Evolutionary conservation across 2,888 invertebrate species (phyloP).

Genomic region (Lamellibrachia columna): DNA sequence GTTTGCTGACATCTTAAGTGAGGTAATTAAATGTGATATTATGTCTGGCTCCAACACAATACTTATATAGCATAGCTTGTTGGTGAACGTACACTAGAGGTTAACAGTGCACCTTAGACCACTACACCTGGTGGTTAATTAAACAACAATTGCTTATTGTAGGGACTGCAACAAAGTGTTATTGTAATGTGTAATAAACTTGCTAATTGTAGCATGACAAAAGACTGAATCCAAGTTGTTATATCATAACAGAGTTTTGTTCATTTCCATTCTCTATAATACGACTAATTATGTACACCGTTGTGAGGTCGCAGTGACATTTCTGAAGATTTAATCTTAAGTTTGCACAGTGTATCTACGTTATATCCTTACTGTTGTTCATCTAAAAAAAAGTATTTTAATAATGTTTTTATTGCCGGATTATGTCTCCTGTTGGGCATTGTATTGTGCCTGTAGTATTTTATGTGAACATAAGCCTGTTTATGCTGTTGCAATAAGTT

Average conservation of each 20-base stretch:
- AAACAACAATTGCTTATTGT: background rate
- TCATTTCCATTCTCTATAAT: background rate
- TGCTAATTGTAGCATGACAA: background rate
- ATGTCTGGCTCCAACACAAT: background rate
- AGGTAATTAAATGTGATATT: background rate
- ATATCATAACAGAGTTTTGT: background rate
- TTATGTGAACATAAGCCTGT: background rate
- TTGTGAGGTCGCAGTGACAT: too few relatives aligned
- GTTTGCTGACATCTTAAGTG: background rate
- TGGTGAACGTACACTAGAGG: background rate
- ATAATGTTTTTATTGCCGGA: background rate
- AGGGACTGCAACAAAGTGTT: background rate
- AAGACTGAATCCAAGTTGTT: background rate
- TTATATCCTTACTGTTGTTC: background rate
- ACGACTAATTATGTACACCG: background rate
- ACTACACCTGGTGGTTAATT: background rate
- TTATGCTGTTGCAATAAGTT: background rate
- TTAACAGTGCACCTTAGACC: background rate
- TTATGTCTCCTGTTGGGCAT: background rate
- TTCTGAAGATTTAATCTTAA: too few relatives aligned
- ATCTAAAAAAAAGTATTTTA: background rate
- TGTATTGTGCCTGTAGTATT: background rate
- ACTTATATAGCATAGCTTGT: background rate
- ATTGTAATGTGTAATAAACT: background rate
- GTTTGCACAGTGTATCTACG: background rate